phyloP scores from a whole-genome alignment of 2,888 invertebrate genomes.

The Phorcus lineatus region DNA sequence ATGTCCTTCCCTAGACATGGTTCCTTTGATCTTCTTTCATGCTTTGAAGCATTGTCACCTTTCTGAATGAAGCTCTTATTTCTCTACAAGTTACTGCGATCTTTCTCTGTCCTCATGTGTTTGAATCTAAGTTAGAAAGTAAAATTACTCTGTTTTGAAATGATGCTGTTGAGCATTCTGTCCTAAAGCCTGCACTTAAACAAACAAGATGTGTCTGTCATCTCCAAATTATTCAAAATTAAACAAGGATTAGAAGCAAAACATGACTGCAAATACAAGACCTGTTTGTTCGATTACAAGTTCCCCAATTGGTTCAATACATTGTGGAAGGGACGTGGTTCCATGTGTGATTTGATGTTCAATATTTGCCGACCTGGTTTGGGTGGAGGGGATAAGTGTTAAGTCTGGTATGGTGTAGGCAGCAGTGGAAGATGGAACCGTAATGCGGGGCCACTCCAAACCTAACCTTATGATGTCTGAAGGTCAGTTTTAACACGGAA shows the following conservation, averaged over 20 bases:
- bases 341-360: constrained; percentile 12
- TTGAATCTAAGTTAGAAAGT: too few relatives aligned
- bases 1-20: too few relatives aligned
- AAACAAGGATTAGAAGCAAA: constrained; percentile 13
- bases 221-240: constrained; percentile 11
- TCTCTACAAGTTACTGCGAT: too few relatives aligned
- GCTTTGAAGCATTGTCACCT: too few relatives aligned
- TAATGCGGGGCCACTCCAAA: not conserved
- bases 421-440: not conserved
- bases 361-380: constrained; percentile 13
- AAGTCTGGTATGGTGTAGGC: not conserved
- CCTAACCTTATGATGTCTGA: not conserved
- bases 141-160: too few relatives aligned
- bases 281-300: constrained; percentile 1
- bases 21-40: too few relatives aligned
- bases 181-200: too few relatives aligned
- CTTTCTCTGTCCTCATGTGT: too few relatives aligned
- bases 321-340: not conserved
- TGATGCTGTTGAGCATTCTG: too few relatives aligned
- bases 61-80: too few relatives aligned
- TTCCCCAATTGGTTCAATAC: constrained; percentile 13
- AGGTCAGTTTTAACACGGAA: too few relatives aligned
- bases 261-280: not conserved
- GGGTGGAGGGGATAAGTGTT: not conserved
- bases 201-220: not conserved